phyloP scores from a whole-genome alignment of 2,113 vertebrate genomes.

The Anas platyrhynchos region DNA sequence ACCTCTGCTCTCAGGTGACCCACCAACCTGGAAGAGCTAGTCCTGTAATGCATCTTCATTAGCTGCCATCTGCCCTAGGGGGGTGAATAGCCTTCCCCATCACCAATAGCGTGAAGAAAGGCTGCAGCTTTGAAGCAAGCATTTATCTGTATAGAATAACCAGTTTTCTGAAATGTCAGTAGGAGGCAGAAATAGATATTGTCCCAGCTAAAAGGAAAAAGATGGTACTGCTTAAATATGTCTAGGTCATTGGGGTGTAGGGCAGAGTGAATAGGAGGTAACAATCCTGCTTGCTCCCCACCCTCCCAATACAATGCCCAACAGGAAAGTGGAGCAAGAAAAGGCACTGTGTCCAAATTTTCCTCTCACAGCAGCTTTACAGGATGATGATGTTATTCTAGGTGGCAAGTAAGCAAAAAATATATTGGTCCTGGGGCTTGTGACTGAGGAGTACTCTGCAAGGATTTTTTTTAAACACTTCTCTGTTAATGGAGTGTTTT shows the following conservation, averaged over 20 bases:
- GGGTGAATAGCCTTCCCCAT: not conserved
- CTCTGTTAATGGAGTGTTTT: not conserved
- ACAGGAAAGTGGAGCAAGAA: not conserved
- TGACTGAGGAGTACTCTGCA: not conserved
- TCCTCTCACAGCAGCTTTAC: not conserved
- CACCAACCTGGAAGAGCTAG: rapidly evolving
- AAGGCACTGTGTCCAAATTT: not conserved
- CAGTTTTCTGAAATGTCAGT: not conserved
- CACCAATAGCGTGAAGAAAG: not conserved
- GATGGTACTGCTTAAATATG: not conserved
- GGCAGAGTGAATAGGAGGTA: not conserved
- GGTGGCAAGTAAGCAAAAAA: not conserved
- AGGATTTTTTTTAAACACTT: not conserved
- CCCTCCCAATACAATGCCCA: not conserved
- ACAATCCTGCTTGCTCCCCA: not conserved
- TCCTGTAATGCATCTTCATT: not conserved
- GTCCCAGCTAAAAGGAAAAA: not conserved
- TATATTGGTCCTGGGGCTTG: not conserved
- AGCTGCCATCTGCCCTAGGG: not conserved
- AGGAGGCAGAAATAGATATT: not conserved
- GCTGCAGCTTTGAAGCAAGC: not conserved
- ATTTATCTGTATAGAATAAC: not conserved
- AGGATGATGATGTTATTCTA: not conserved
- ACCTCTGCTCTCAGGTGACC: not conserved
- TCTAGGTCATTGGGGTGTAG: not conserved